Percentiles rank a stretch among this genome's conserved stretches.
Conservation (phyloP, 2,888 invertebrate genomes). For the Cheilosia grossa region DNA sequence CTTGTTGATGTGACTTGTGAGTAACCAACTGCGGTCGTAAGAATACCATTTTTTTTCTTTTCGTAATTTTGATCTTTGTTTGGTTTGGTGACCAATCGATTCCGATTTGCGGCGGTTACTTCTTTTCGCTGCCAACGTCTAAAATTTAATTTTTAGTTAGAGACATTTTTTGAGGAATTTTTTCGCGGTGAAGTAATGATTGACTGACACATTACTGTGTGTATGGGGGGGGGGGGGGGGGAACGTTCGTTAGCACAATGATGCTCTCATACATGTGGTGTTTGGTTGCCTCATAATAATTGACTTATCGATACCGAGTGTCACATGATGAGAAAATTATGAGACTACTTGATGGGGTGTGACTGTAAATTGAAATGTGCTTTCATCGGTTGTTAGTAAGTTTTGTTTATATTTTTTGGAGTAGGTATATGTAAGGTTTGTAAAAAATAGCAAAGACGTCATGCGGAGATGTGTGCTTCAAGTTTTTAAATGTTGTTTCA, state of each 20-base stretch:
- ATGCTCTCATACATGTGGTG: constrained; percentile 14
- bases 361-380: background rate
- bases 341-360: constrained; percentile 4
- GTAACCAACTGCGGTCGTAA: constrained; percentile 22
- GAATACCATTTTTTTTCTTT: background rate
- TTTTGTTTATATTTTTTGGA: background rate
- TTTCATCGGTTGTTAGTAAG: background rate
- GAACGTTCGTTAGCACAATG: constrained; percentile 6
- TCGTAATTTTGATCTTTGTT: background rate
- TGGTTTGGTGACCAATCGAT: constrained; percentile 42
- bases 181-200: constrained; percentile 22
- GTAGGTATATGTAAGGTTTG: too few relatives aligned
- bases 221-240: background rate
- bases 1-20: background rate
- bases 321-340: constrained; percentile 31
- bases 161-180: constrained; percentile 10
- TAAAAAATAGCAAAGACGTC: too few relatives aligned
- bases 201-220: constrained; percentile 21
- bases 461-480: too few relatives aligned
- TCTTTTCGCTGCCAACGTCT: background rate
- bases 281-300: background rate
- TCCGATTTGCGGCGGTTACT: constrained; percentile 25
- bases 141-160: constrained; percentile 1
- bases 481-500: too few relatives aligned
- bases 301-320: background rate